Evolutionary conservation across 2,888 invertebrate species (phyloP).

Genomic region (Latrodectus elegans): DNA sequence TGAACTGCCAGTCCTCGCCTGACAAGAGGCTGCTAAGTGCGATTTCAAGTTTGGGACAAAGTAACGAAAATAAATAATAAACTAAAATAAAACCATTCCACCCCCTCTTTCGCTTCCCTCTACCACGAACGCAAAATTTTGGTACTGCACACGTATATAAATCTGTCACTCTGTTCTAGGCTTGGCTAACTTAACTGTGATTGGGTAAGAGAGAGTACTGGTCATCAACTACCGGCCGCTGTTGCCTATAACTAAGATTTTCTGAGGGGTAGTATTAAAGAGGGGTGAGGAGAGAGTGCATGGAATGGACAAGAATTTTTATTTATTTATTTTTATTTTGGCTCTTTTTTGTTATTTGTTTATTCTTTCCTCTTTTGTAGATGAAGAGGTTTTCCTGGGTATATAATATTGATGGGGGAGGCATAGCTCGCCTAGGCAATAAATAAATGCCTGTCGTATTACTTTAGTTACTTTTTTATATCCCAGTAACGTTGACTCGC

Average conservation of each 20-base stretch:
- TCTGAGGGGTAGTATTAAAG: slow-evolving; percentile 42
- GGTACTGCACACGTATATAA: slow-evolving; percentile 59
- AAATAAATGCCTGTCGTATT: slow-evolving; percentile 51
- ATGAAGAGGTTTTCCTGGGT: slow-evolving; percentile 23
- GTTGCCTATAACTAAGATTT: slow-evolving; percentile 61
- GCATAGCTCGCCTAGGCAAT: slow-evolving; percentile 45
- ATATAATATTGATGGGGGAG: slow-evolving; percentile 60
- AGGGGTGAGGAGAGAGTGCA: slow-evolving; percentile 3
- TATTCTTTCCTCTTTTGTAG: slow-evolving; percentile 26
- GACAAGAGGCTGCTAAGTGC: slow-evolving; percentile 62
- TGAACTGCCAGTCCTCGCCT: slow-evolving; percentile 56
- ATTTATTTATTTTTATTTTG: background rate
- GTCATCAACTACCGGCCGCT: slow-evolving; percentile 18
- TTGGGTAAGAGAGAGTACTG: slow-evolving; percentile 20
- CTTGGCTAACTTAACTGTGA: slow-evolving; percentile 61
- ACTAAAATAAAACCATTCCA: slow-evolving; percentile 43
- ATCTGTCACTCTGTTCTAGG: slow-evolving; percentile 48
- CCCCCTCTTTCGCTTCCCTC: background rate
- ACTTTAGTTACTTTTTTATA: background rate
- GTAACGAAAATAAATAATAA: slow-evolving; percentile 60
- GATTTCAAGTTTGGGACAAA: slow-evolving; percentile 53
- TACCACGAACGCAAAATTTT: slow-evolving; percentile 40
- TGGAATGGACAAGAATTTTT: slow-evolving; percentile 19
- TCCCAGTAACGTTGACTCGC: slow-evolving; percentile 10
- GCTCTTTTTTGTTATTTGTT: background rate